Evolutionary conservation across 1,140 invertebrate genomes (phyloP).

Genomic region (Lordiphosa stackelbergi): DNA sequence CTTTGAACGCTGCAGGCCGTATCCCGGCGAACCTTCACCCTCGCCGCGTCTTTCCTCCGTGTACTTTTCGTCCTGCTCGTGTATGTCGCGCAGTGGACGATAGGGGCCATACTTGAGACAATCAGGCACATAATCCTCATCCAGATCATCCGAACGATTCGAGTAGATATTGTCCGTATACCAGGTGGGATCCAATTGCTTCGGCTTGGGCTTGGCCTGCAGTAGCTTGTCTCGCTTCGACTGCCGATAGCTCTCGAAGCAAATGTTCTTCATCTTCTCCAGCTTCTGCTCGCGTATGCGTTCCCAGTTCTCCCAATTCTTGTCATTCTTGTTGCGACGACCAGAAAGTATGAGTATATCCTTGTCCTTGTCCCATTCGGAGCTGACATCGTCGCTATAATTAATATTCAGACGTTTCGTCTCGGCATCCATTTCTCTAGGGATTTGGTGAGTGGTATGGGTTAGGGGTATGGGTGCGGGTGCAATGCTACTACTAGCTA

Average conservation of each 20-base stretch:
- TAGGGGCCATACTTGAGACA: constrained; percentile 72
- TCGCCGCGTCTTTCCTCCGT: constrained; percentile 57
- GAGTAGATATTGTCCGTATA: constrained; percentile 78
- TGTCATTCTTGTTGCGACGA: constrained; percentile 72
- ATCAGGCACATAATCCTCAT: constrained; percentile 72
- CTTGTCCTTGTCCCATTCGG: constrained; percentile 57
- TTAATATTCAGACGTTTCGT: constrained; percentile 68
- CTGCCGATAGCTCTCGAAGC: constrained; percentile 75
- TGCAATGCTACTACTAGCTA: constrained; percentile 46
- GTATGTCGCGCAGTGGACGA: constrained; percentile 60
- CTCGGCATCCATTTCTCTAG: constrained; percentile 30
- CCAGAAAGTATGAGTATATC: constrained; percentile 53
- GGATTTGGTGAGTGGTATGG: constrained; percentile 20
- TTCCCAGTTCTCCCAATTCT: constrained; percentile 77
- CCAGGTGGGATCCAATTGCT: constrained; percentile 70
- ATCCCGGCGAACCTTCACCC: constrained; percentile 65
- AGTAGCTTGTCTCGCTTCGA: constrained; percentile 78
- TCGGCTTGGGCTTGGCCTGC: constrained; percentile 78
- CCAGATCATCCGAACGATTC: constrained; percentile 75
- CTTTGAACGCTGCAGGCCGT: constrained; percentile 67
- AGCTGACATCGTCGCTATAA: constrained; percentile 30
- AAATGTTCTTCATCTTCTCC: constrained; percentile 76
- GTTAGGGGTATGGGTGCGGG: constrained; percentile 22
- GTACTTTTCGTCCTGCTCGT: constrained; percentile 67
- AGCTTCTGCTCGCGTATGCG: constrained; percentile 76